These are phyloP conservation scores for Scophthalmus maximus DNA, from an alignment of 2,113 vertebrate species.

Conservation along the genomic window DNA sequence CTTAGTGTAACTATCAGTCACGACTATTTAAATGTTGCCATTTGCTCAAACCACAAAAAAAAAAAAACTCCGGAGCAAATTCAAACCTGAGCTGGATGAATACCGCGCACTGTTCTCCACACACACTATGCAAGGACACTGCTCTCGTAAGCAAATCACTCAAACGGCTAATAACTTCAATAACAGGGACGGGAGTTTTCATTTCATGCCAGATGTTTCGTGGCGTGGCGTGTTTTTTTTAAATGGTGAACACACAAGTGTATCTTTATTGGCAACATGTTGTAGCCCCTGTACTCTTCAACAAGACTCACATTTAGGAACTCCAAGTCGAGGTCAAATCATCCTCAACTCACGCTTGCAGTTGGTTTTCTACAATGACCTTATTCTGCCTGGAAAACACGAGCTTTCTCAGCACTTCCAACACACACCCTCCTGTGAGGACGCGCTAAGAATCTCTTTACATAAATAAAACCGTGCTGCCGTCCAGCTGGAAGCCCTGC, in stretches of 20 bases:
- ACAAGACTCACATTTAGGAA: background rate
- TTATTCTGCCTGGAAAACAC: constrained; percentile 31
- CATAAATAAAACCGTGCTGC: constrained; percentile 22
- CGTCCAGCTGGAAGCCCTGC: background rate
- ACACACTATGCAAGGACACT: constrained; percentile 9
- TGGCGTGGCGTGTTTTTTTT: background rate
- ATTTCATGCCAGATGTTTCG: constrained; percentile 28
- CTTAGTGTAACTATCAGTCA: constrained; percentile 52
- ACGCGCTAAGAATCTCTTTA: constrained; percentile 1
- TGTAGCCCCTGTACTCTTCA: background rate
- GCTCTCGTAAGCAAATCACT: constrained; percentile 32
- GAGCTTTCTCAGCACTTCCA: constrained; percentile 1
- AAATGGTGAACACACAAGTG: background rate
- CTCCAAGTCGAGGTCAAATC: background rate
- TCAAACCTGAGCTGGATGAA: constrained; percentile 44
- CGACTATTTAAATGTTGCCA: constrained; percentile 39
- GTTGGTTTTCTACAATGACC: constrained; percentile 1
- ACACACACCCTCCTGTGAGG: constrained; percentile 26
- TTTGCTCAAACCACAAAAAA: constrained; percentile 46
- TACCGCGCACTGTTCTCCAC: constrained; percentile 35
- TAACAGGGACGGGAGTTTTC: background rate
- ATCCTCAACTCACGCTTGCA: background rate
- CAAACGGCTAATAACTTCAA: constrained; percentile 30
- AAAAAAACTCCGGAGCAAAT: constrained; percentile 40
- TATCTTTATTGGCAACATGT: background rate